phyloP scores from a whole-genome alignment of 2,888 invertebrate genomes.

The Galerucella pusilla region DNA sequence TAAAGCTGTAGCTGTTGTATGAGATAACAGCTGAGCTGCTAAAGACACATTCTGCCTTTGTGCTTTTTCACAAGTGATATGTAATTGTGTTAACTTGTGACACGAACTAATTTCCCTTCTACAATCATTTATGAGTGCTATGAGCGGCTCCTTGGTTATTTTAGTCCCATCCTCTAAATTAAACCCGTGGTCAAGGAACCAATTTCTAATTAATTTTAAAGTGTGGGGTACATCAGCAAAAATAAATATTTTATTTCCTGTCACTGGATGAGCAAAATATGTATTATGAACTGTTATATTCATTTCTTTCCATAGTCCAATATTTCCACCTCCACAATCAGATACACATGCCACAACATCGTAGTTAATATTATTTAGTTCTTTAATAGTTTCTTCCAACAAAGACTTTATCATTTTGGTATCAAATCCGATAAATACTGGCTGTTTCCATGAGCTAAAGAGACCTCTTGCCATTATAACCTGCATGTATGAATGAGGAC shows the following conservation, averaged over 20 bases:
- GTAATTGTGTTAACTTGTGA: background rate
- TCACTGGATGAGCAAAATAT: too few relatives aligned
- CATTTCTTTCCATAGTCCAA: slow-evolving; percentile 50
- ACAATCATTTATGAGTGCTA: too few relatives aligned
- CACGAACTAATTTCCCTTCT: background rate
- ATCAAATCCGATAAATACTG: too few relatives aligned
- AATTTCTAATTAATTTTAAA: too few relatives aligned
- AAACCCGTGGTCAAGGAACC: too few relatives aligned
- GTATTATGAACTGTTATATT: slow-evolving; percentile 5
- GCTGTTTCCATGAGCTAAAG: too few relatives aligned
- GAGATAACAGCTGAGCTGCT: background rate
- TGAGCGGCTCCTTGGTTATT: background rate
- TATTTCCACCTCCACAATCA: slow-evolving; percentile 53
- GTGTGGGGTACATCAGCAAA: too few relatives aligned
- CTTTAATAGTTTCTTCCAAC: too few relatives aligned
- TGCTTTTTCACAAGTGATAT: background rate
- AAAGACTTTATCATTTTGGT: too few relatives aligned
- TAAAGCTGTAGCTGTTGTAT: background rate
- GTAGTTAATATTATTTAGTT: background rate
- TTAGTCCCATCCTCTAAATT: background rate
- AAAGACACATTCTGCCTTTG: background rate
- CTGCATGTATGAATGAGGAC: slow-evolving; percentile 7
- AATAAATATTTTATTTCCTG: too few relatives aligned
- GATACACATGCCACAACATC: slow-evolving; percentile 50
- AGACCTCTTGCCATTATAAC: background rate